Evolutionary conservation across 2,888 invertebrate species (phyloP), one percentile per base, ranked within the genome.

Genomic region (Norana najaformis): DNA sequence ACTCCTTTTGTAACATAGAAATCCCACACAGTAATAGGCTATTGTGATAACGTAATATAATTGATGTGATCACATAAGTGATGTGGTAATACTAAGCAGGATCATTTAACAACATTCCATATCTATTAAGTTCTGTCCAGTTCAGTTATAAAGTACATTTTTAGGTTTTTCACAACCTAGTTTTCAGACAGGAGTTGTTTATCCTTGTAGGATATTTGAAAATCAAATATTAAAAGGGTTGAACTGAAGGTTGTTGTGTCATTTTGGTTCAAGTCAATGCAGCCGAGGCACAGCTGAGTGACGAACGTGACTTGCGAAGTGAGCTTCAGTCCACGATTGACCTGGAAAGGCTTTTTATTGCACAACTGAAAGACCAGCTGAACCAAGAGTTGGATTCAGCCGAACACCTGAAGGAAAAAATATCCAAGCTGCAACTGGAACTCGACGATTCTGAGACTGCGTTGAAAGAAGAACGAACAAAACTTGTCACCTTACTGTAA

Each of bases 281-380:
- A 14, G 85, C 85, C 85, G 37, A 85, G 35, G 37, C 37, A 11
- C 85, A 85, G 85, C 85, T 85, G 36, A 85, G 37, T 16, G 6
- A 37, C 34, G 85, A 85, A 35, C 36, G 85, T 8, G 85, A 85
- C 23, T n/a, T 85, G 35, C 37, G 36, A 5, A 20, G 8, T 36
- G 85, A 85, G 30, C 85, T 85, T 85, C 85, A 85, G 85, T 35
- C 85, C 1, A 85, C 85, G 5, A 18, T 30, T 36, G 85, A 35
- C 18, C 35, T 23, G 13, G 85, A 85, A 85, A 85, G 37, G 85
- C 35, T 85, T 23, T 85, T 13, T 6, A 36, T 36, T 16, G 85
- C 34, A 14, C 36, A 85, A 16, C 85, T 85, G 85, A 85, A 85
- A 37, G 85, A 85, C 35, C n/a, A 85, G 85, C 36, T 85, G 36